phyloP scores from a whole-genome alignment of 2,888 invertebrate genomes.

The Pandemis cinnamomeana region DNA sequence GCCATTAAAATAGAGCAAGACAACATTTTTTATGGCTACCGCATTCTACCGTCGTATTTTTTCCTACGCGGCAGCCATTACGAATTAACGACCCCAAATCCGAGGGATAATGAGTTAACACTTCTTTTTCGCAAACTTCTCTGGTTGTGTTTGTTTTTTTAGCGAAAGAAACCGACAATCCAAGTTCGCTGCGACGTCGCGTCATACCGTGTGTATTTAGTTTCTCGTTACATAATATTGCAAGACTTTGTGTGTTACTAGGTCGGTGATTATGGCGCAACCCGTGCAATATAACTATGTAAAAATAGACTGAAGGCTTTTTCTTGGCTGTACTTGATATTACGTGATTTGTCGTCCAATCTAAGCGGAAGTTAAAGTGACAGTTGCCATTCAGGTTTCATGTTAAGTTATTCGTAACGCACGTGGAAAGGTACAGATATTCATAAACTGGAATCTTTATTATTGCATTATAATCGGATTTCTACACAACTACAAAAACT shows the following conservation, averaged over 20 bases:
- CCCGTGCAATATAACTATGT: not conserved
- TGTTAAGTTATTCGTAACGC: not conserved
- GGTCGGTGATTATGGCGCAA: slow-evolving; percentile 33
- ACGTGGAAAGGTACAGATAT: not conserved
- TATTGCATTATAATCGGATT: no score
- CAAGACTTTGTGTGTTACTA: slow-evolving; percentile 29
- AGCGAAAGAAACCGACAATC: not conserved
- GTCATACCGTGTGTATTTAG: slow-evolving; percentile 20
- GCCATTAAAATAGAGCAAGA: not conserved
- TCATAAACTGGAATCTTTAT: not conserved
- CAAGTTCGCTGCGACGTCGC: not conserved
- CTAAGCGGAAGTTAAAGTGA: slow-evolving; percentile 4
- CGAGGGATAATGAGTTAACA: slow-evolving; percentile 17
- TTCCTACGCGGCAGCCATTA: not conserved
- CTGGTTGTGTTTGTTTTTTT: not conserved
- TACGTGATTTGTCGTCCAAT: slow-evolving; percentile 2
- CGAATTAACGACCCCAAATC: slow-evolving; percentile 10
- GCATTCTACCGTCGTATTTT: not conserved
- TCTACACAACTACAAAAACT: no score
- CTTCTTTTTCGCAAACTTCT: slow-evolving; percentile 8
- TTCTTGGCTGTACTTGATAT: not conserved
- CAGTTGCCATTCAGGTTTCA: no score
- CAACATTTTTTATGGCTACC: not conserved
- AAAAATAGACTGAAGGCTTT: slow-evolving; percentile 10
- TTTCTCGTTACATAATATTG: slow-evolving; percentile 25